Evolutionary conservation across 2,888 invertebrate genomes (phyloP), one percentile per base, ranked within the genome.

Genomic region (Lampropteryx suffumata): DNA sequence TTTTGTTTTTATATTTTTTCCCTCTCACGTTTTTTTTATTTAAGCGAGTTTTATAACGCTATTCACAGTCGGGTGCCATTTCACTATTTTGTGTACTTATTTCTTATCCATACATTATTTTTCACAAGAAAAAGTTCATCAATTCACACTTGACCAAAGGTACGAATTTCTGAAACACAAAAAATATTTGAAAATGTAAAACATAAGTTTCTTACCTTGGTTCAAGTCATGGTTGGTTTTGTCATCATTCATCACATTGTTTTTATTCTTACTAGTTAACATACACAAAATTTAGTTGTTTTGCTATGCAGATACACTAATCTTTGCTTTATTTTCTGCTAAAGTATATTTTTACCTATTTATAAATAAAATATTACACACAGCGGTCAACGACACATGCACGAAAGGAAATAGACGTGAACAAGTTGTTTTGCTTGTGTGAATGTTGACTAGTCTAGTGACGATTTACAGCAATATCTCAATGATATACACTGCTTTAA

Each of bases 381-480:
- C 13, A n/a, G 37, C 33, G 32, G 62, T 67, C 61, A 41, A 65
- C 72, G 71, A 67, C 65, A 67, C 71, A 67, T 58, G 62, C 71
- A 67, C 69, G 59, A 64, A 62, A 59, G 27, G 24, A 47, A 32
- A 10, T 29, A 37, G 7, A 58, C 49, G 56, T 62, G 59, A 65
- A 59, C 47, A 47, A 54, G 42, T 57, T 59, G 61, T 64, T 69
- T 59, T 62, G 72, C 71, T 71, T 74, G 73, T 74, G 73, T 74
- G 73, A 66, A 68, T 74, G 73, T 74, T 65, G 55, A 67, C 73
- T 74, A 74, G 65, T 59, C 73, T 74, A 74, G 65, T 59, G 40
- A 47, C 40, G 13, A 32, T 21, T 27, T 27, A 21, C 17, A 24
- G 7, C 24, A 24, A 42, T 32, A 29, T 46, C 26, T 37, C 10